phyloP scores from a whole-genome alignment of 1,140 invertebrate genomes.

The Eulimnadia texana region DNA sequence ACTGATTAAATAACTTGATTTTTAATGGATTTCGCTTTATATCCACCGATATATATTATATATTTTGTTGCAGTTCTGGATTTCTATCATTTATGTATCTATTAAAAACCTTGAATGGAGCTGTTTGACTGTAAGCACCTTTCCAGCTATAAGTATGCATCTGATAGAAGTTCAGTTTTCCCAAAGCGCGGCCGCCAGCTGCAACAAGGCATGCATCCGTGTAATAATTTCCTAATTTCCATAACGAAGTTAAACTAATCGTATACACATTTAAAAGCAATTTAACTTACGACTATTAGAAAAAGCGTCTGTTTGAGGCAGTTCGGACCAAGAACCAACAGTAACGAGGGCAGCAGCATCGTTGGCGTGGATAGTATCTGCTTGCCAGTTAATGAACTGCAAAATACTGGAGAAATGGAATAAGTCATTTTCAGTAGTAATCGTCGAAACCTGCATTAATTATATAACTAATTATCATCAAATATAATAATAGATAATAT shows the following conservation, averaged over 20 bases:
- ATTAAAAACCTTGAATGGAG: constrained; percentile 27
- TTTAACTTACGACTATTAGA: not conserved
- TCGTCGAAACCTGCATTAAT: constrained; percentile 18
- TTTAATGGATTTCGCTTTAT: too few species aligned
- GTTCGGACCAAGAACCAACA: constrained; percentile 27
- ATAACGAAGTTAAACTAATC: not conserved
- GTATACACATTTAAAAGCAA: not conserved
- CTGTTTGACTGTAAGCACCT: constrained; percentile 24
- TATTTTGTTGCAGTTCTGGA: too few species aligned
- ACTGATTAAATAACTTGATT: not conserved
- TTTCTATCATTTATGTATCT: not conserved
- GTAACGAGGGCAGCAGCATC: constrained; percentile 30
- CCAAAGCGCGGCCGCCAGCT: constrained; percentile 24
- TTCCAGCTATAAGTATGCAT: constrained; percentile 27
- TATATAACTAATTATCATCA: not conserved
- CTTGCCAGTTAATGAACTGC: constrained; percentile 30
- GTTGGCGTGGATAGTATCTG: constrained; percentile 25
- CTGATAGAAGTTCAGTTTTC: constrained; percentile 27
- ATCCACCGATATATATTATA: too few species aligned
- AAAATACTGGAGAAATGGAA: constrained; percentile 13
- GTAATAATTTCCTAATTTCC: constrained; percentile 28
- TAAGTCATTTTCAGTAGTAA: constrained; percentile 26
- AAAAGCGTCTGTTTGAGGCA: constrained; percentile 1
- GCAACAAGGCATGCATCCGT: constrained; percentile 27
- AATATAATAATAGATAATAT: not conserved